Evolutionary conservation across 2,113 vertebrate species (phyloP).

Genomic region (Grus americana): DNA sequence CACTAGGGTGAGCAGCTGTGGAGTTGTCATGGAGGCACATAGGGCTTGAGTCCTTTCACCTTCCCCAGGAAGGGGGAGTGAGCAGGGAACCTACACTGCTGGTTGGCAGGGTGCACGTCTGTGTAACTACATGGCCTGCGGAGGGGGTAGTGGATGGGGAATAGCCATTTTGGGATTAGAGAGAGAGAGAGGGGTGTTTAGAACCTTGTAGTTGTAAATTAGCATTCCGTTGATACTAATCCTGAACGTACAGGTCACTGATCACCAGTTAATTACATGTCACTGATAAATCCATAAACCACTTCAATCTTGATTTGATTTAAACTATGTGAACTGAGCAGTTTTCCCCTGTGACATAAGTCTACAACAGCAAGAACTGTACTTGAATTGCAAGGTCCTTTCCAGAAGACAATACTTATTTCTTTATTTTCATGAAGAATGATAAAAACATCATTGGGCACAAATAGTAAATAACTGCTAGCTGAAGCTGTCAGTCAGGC

Average conservation of each 20-base stretch:
- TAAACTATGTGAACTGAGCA: background rate
- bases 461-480: background rate
- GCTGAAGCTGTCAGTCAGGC: background rate
- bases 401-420: background rate
- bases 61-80: background rate
- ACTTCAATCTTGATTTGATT: background rate
- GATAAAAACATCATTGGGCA: background rate
- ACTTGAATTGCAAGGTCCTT: background rate
- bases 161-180: background rate
- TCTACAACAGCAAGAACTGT: background rate
- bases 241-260: background rate
- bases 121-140: background rate
- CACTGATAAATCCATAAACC: constrained; percentile 21
- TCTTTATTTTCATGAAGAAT: background rate
- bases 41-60: background rate
- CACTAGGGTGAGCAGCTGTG: too few relatives aligned
- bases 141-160: background rate
- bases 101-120: background rate
- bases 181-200: accelerated
- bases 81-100: background rate
- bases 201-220: background rate
- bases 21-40: background rate
- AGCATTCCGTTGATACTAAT: background rate
- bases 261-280: background rate
- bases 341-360: background rate